Base-by-base conservation (phyloP, 2,888 invertebrate species). In the Latheticus oryzae region DNA sequence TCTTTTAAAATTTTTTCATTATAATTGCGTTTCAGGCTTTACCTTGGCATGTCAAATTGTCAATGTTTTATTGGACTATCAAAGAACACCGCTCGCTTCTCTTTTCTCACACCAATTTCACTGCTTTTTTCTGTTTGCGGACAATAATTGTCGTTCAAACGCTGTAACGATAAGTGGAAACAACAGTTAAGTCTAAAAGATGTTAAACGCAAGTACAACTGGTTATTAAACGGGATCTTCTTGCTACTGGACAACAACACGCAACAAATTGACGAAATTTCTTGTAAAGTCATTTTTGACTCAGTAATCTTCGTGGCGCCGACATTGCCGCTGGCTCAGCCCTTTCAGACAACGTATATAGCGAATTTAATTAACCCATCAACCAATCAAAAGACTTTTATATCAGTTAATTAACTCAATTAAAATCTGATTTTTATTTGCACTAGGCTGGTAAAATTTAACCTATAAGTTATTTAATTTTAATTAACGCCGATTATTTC, bases 121-220 rank as follows among this genome's bases (percentile, higher is more conserved):
- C 32, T n/a, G 5, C 7, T 47, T 47, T 47, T 47, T 47, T 21
- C n/a, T 23, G 33, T 35, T 8, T 33, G 13, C 33, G 33, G 47
- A 47, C 35, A 33, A 47, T 47, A 47, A 38, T 38, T 50, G 50
- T 50, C 37, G 35, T 23, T 48, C 15, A 48, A 48, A 48, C 37
- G 16, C 17, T 26, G 26, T 50, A 17, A 19, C 50, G 50, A 37
- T 50, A 38, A 50, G 37, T 23, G n/a, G 38, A 28, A 38, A 28
- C 15, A 12, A 50, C 50, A 50, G 50, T 50, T 50, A 38, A 11
- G 8, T 45, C 12, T n/a, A n/a, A n/a, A n/a, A n/a, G n/a, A n/a
- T n/a, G n/a, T 38, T 16, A 15, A 28, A n/a, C 8, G 15, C 8
- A 23, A 47, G 33, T 21, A 24, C 47, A 24, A 35, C 19, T 33